Evolutionary conservation across 2,888 invertebrate species (phyloP).

Genomic region (Aspidapion aeneum): DNA sequence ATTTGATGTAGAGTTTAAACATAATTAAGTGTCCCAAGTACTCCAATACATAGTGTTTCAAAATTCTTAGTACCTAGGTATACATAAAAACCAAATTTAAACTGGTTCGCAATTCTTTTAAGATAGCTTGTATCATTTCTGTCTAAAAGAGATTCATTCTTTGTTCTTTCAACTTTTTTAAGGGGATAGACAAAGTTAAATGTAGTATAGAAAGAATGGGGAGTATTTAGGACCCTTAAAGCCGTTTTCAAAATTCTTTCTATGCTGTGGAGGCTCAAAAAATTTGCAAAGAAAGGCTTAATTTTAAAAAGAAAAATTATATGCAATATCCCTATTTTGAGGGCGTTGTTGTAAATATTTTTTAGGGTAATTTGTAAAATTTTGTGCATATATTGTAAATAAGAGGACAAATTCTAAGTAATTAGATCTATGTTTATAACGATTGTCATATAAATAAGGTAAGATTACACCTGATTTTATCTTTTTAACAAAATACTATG

Average conservation of each 20-base stretch:
- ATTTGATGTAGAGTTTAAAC: neutral
- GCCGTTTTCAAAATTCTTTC: neutral
- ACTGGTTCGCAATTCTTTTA: no score
- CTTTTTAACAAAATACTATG: constrained; percentile 41
- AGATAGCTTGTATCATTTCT: no score
- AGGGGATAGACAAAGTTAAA: no score
- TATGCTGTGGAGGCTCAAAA: constrained; percentile 1
- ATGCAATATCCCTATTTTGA: neutral
- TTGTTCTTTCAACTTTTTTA: no score
- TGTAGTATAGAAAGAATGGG: no score
- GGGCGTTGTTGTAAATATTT: constrained; percentile 15
- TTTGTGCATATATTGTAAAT: constrained; percentile 45
- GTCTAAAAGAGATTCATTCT: no score
- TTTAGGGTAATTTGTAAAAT: neutral
- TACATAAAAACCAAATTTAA: no score
- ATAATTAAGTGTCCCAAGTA: no score
- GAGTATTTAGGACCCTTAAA: neutral
- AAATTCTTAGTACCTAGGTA: no score
- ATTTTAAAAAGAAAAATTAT: neutral
- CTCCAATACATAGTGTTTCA: no score
- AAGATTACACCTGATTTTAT: constrained; percentile 43
- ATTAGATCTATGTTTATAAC: constrained; percentile 40
- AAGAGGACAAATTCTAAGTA: constrained; percentile 44
- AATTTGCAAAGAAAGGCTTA: constrained; percentile 2
- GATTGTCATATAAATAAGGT: constrained; percentile 35